phyloP scores from a whole-genome alignment of 92 coral and sea anemone species.

The Desmophyllum pertusum region DNA sequence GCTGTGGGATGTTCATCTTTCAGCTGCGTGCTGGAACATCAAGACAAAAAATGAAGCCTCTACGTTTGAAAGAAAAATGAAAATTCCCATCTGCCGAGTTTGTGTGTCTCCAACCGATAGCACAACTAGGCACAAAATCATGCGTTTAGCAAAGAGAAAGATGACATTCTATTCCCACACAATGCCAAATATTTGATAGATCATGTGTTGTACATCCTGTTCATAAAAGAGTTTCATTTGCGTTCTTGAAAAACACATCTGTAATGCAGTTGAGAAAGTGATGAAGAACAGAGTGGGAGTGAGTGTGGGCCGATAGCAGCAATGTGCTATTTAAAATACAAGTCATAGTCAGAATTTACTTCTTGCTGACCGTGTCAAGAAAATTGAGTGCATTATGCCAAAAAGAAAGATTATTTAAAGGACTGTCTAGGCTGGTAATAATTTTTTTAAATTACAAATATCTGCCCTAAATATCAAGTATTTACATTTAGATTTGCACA shows the following conservation, averaged over 20 bases:
- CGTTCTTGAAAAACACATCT: conserved; percentile 79
- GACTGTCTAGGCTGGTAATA: no score
- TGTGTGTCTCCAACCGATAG: conserved; percentile 17
- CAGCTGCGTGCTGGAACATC: not conserved
- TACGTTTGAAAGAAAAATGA: no score
- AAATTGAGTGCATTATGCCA: no score
- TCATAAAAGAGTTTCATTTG: conserved; percentile 85
- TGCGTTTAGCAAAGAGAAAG: conserved; percentile 24
- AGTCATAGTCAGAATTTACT: no score
- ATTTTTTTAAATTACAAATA: no score
- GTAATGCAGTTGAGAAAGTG: conserved; percentile 82
- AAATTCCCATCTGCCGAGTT: conserved; percentile 22
- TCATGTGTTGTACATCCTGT: conserved; percentile 95
- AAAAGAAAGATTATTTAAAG: no score
- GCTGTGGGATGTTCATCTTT: conserved; percentile 38
- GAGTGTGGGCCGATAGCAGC: conserved; percentile 48
- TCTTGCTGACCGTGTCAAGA: no score
- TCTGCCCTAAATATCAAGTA: no score
- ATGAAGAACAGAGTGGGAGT: conserved; percentile 74
- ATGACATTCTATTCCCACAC: conserved; percentile 82
- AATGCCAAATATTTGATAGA: conserved; percentile 93
- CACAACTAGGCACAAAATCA: not conserved
- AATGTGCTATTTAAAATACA: conserved; percentile 66
- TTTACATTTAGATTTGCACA: no score
- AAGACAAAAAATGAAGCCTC: not conserved